Evolutionary conservation across 2,113 vertebrate species (phyloP).

Genomic region (Rhinogobius similis): DNA sequence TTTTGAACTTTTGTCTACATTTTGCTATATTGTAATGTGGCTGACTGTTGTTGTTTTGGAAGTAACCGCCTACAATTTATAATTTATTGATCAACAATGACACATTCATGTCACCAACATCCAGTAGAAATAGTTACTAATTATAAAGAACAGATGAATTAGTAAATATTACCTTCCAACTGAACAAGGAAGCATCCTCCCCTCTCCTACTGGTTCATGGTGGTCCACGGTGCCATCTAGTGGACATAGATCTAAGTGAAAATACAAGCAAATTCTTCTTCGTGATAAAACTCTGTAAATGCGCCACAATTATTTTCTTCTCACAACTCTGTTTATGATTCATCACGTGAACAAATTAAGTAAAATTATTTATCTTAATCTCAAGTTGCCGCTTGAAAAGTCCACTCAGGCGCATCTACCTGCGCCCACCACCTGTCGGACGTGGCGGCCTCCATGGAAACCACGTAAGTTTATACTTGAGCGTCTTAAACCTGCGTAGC

Average conservation of each 20-base stretch:
- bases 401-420: not conserved
- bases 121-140: not conserved
- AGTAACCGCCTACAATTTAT: not conserved
- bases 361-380: not conserved
- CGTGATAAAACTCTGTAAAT: not conserved
- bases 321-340: not conserved
- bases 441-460: slow-evolving; percentile 35
- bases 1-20: slow-evolving; percentile 3
- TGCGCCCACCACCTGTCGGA: not conserved
- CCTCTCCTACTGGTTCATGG: not conserved
- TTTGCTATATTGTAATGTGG: not conserved
- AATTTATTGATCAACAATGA: not conserved
- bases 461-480: slow-evolving; percentile 11
- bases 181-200: not conserved
- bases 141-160: not conserved
- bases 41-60: not conserved
- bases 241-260: slow-evolving; percentile 3
- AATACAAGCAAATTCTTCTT: not conserved
- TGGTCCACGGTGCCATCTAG: not conserved
- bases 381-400: not conserved
- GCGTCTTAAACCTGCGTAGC: slow-evolving; percentile 12
- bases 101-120: not conserved
- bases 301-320: not conserved
- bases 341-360: not conserved
- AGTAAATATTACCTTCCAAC: not conserved